A percentile compares a stretch with the other conserved stretches of the same genome.
Conservation (phyloP, 2,797 vertebrate genomes). For the Microctenopoma stevenorrisi region DNA sequence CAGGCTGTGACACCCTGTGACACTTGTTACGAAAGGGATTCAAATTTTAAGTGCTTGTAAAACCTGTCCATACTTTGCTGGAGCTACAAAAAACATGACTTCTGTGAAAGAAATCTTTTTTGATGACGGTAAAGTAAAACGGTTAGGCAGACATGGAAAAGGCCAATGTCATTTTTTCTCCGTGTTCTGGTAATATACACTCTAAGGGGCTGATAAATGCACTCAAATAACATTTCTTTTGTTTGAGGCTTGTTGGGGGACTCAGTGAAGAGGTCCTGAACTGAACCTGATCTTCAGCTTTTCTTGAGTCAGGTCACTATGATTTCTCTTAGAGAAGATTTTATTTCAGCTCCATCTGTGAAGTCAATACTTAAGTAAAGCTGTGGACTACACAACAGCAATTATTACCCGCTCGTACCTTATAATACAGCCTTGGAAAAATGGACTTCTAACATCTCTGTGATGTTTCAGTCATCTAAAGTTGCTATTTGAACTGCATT, state of each 20-base stretch:
- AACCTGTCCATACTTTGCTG: conserved; percentile 30
- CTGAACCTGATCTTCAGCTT: conserved; percentile 4
- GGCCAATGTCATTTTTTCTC: conserved; percentile 17
- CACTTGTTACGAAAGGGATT: conserved; percentile 41
- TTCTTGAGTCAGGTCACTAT: conserved; percentile 1
- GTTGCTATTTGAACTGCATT: conserved; percentile 17
- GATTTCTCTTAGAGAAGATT: conserved; percentile 10
- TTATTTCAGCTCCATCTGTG: conserved; percentile 21
- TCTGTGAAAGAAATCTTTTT: conserved; percentile 11
- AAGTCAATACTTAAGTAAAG: conserved; percentile 7
- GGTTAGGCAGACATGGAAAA: conserved; percentile 35
- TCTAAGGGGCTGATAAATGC: conserved; percentile 21
- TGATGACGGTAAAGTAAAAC: conserved; percentile 22
- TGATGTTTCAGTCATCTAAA: conserved; percentile 6
- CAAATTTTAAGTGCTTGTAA: conserved; percentile 31
- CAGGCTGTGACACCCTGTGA: conserved; percentile 45
- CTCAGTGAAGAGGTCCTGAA: not conserved
- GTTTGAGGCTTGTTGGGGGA: conserved; percentile 6
- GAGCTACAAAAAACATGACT: conserved; percentile 25
- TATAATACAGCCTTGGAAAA: conserved; percentile 5
- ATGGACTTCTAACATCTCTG: conserved; percentile 1
- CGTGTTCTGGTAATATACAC: conserved; percentile 28
- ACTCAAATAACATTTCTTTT: not conserved
- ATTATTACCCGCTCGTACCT: conserved; percentile 7
- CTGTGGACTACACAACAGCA: not conserved